Evolutionary conservation across 2,888 invertebrate genomes (phyloP), one percentile per base, ranked within the genome.

Genomic region (Phymatocera aterrima): DNA sequence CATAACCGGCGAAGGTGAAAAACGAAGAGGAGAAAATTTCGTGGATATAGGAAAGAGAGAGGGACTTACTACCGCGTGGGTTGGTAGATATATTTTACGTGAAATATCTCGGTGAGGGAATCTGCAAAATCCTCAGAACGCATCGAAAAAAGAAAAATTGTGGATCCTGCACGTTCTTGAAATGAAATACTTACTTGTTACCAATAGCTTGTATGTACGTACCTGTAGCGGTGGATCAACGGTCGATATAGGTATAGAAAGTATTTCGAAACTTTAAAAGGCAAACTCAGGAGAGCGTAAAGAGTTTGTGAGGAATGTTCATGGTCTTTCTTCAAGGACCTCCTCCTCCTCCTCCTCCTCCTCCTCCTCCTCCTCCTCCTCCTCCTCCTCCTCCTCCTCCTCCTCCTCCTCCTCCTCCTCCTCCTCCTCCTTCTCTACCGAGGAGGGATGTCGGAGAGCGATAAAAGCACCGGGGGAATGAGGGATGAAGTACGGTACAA

Each of bases 231-330:
- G 34, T 31, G 61, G 34, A 61, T 61, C 31, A 61, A 61, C 61
- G 61, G 61, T 34, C 61, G 61, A 61, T 61, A 15, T 15, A 54
- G 21, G 21, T 8, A 54, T 18, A 65, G 40, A 65, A 40, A 65
- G 43, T 68, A 68, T 68, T 68, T 46, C 24, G 46, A 8, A 21
- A 12, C 28, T 12, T 24, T 3, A 28, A 37, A 3, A 6, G 40
- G 37, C 24, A 34, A 34, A 37, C n/a, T 40, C 64, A 64, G 37
- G 64, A 64, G 37, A 40, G 65, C 65, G 65, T 21, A 65, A 40
- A 46, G 43, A 46, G 43, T 24, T 40, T 24, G 43, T n/a, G 15
- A 24, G 6, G 18, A 68, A 68, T 68, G 68, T 68, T 68, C 24
- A 46, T 40, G 46, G 43, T 46, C 28, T 28, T 28, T 68, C 28